These are phyloP conservation scores for Puffinus mauretanicus DNA, from an alignment of 2,113 vertebrate genomes.

Conservation along the genomic window DNA sequence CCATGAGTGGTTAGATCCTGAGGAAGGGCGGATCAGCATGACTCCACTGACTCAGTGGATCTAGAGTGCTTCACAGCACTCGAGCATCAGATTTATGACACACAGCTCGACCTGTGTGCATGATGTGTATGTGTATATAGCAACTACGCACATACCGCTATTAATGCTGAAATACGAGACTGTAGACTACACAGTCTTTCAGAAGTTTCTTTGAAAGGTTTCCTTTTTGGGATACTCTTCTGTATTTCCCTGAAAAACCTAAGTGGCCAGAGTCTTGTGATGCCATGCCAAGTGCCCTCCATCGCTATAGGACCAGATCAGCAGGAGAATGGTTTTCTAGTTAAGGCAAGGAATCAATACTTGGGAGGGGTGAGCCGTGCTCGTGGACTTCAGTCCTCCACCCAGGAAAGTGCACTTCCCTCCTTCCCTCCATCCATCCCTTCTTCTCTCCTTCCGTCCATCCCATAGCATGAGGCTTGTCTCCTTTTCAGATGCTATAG, in stretches of 20 bases:
- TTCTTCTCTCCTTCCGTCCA: background rate
- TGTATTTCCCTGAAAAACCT: background rate
- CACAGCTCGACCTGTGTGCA: background rate
- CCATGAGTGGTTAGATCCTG: background rate
- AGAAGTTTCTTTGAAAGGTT: background rate
- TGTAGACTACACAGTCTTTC: background rate
- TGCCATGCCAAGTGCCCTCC: background rate
- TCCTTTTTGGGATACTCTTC: background rate
- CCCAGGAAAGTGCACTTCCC: background rate
- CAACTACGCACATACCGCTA: background rate
- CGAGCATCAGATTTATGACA: background rate
- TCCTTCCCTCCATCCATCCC: background rate
- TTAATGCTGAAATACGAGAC: background rate
- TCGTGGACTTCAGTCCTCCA: background rate
- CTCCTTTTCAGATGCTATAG: background rate
- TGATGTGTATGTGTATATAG: no score
- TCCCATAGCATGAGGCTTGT: background rate
- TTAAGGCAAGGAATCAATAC: background rate
- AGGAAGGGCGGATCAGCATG: background rate
- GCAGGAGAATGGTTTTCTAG: background rate
- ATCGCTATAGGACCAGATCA: background rate
- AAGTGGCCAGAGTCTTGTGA: background rate
- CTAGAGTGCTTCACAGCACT: background rate
- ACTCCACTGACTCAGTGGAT: background rate
- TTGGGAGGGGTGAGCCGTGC: background rate